phyloP scores from a whole-genome alignment of 2,113 vertebrate genomes.

The Aspidoscelis tigris region DNA sequence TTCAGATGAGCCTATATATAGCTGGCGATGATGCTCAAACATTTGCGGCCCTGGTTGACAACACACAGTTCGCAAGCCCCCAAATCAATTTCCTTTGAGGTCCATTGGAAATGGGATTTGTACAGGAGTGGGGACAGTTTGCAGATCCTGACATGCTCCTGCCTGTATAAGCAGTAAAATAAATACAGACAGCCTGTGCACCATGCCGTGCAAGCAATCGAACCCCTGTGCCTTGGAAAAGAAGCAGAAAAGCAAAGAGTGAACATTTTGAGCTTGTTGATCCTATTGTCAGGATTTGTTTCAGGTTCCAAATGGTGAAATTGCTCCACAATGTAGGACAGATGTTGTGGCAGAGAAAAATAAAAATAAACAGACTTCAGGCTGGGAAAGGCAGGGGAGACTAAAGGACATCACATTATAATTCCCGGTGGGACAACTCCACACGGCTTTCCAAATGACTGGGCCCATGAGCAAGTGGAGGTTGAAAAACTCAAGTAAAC shows the following conservation, averaged over 20 bases:
- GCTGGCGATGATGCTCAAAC: rapidly evolving
- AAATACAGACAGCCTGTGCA: conserved; percentile 30
- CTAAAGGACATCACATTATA: conserved; percentile 44
- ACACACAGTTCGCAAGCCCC: conserved; percentile 39
- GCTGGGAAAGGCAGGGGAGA: conserved; percentile 60
- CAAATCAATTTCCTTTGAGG: conserved; percentile 38
- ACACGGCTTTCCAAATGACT: conserved; percentile 41
- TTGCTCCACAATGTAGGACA: conserved; percentile 50
- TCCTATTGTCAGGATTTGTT: conserved; percentile 54
- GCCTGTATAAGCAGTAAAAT: conserved; percentile 49
- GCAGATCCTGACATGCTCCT: conserved; percentile 51
- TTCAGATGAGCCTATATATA: conserved; percentile 24
- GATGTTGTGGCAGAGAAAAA: conserved; percentile 63
- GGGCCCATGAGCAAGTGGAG: conserved; percentile 49
- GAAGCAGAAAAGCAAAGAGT: conserved; percentile 37
- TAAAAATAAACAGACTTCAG: conserved; percentile 52
- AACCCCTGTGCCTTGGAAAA: conserved; percentile 43
- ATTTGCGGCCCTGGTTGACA: conserved; percentile 35
- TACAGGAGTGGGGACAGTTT: conserved; percentile 39
- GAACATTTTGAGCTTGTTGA: conserved; percentile 50
- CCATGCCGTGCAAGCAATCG: conserved; percentile 51
- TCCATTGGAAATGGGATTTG: conserved; percentile 46
- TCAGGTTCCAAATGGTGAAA: conserved; percentile 68
- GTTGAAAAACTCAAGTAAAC: conserved; percentile 46
- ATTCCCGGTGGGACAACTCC: conserved; percentile 56